A percentile compares a stretch with the other conserved stretches of the same genome.
These are phyloP conservation scores for Lycodopsis pacificus DNA, from an alignment of 2,797 vertebrate genomes.

Conservation along the genomic window DNA sequence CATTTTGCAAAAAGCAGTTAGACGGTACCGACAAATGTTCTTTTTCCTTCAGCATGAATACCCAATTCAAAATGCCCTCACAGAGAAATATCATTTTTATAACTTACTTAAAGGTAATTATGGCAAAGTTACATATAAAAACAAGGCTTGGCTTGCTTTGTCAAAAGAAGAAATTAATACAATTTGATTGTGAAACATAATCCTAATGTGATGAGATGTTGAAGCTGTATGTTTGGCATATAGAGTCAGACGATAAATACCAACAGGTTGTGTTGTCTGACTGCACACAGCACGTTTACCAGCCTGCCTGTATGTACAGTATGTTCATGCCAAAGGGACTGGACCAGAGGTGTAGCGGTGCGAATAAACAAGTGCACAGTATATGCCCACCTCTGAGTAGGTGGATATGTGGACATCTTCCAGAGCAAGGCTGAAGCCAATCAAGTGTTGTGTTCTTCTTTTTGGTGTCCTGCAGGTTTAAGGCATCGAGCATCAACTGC, in stretches of 20 bases:
- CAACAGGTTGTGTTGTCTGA: neutral
- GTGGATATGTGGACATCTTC: neutral
- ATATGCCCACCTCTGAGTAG: slow-evolving; percentile 13
- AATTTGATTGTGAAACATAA: slow-evolving; percentile 3
- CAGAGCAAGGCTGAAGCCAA: neutral
- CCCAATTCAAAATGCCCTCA: neutral
- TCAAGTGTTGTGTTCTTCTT: neutral
- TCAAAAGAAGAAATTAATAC: slow-evolving; percentile 1
- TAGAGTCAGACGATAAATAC: neutral
- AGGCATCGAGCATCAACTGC: neutral
- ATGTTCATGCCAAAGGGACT: neutral
- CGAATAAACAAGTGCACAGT: slow-evolving; percentile 25
- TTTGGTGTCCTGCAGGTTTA: neutral
- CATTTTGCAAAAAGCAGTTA: slow-evolving; percentile 21
- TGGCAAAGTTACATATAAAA: neutral
- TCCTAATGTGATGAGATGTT: slow-evolving; percentile 31
- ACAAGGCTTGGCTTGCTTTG: slow-evolving; percentile 10
- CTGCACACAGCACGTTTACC: neutral
- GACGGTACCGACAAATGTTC: neutral
- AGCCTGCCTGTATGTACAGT: neutral
- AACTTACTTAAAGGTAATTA: neutral
- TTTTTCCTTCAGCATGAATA: neutral
- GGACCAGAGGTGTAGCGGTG: slow-evolving; percentile 9
- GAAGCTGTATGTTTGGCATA: slow-evolving; percentile 17
- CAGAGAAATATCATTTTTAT: neutral